A percentile compares a stretch with the other conserved stretches of the same genome.
Evolutionary conservation across 2,113 vertebrate species (phyloP).

Genomic region (Sinocyclocheilus anshuiensis): DNA sequence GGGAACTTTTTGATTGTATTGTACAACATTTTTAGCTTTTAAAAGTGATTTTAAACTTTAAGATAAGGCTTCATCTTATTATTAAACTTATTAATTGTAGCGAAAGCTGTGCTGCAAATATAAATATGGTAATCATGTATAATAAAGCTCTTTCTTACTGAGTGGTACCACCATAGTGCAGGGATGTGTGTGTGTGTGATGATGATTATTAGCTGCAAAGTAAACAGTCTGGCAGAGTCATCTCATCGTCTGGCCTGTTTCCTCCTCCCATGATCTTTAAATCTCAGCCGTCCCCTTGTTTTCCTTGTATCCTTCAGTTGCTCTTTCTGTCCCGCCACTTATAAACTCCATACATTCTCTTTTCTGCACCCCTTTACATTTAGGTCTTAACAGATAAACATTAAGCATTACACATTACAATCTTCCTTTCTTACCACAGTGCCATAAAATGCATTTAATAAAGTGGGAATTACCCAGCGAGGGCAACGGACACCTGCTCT

Average conservation of each 20-base stretch:
- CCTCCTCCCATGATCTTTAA: too few relatives aligned
- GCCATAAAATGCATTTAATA: neutral
- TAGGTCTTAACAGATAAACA: neutral
- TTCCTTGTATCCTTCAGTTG: neutral
- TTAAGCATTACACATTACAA: neutral
- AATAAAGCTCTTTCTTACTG: neutral
- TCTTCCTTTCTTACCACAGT: neutral
- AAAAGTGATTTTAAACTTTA: too few relatives aligned
- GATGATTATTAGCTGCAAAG: constrained; percentile 13
- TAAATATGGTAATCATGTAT: neutral
- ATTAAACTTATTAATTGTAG: too few relatives aligned
- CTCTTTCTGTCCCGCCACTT: neutral
- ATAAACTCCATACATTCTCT: neutral
- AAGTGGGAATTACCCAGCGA: neutral
- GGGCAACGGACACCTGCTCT: neutral
- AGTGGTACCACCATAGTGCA: neutral
- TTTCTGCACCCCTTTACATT: neutral
- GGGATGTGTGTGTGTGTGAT: neutral
- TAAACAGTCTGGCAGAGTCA: constrained; percentile 34
- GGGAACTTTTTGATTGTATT: neutral
- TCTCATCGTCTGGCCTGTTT: too few relatives aligned
- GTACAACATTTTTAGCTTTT: too few relatives aligned
- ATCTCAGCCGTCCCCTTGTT: too few relatives aligned
- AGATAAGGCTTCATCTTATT: too few relatives aligned
- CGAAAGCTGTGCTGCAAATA: neutral